phyloP scores from a whole-genome alignment of 2,797 vertebrate species.

The Danio aesculapii region DNA sequence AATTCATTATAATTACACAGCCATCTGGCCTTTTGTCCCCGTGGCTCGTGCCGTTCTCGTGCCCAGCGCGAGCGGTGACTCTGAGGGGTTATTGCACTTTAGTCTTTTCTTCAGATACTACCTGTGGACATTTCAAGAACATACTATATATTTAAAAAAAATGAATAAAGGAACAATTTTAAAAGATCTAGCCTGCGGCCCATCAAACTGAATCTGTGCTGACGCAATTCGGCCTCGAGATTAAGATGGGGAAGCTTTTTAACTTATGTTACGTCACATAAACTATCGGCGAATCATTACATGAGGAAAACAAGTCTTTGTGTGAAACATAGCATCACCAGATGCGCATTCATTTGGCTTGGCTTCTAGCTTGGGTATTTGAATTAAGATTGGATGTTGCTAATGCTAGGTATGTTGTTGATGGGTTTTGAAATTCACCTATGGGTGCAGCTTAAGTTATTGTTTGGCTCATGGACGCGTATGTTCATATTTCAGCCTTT shows the following conservation, averaged over 20 bases:
- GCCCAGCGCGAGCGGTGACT: constrained; percentile 58
- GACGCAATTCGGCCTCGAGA: not conserved
- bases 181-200: not conserved
- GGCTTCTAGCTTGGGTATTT: constrained; percentile 79
- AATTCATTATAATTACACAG: constrained; percentile 69
- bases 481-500: not conserved
- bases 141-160: no score
- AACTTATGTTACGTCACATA: constrained; percentile 44
- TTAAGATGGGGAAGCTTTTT: not conserved
- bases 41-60: constrained; percentile 85
- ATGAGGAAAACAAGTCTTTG: constrained; percentile 56
- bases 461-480: constrained; percentile 8
- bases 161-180: not conserved
- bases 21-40: constrained; percentile 82
- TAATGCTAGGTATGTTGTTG: constrained; percentile 32
- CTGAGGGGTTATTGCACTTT: not conserved
- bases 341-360: constrained; percentile 76
- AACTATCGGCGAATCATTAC: constrained; percentile 1
- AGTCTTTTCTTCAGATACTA: not conserved
- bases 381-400: constrained; percentile 68
- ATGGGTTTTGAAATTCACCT: constrained; percentile 24
- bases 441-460: not conserved
- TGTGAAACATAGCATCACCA: constrained; percentile 67
- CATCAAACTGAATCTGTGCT: not conserved
- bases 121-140: not conserved